phyloP scores from a whole-genome alignment of 2,888 invertebrate species.

The Autographa pulchrina region DNA sequence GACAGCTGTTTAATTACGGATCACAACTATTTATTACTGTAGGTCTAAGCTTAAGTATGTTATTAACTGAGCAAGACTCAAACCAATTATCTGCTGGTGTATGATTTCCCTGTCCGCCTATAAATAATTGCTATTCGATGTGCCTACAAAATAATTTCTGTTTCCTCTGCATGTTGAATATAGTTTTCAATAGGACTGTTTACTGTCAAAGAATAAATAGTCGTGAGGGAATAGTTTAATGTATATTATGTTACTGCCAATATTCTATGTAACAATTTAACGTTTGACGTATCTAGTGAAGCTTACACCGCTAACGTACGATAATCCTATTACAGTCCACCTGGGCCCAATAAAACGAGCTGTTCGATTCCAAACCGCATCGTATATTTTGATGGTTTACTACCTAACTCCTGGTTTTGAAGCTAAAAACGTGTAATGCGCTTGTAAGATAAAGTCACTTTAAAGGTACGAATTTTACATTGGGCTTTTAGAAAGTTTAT shows the following conservation, averaged over 20 bases:
- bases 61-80: constrained; percentile 49
- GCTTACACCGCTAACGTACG: constrained; percentile 41
- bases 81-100: constrained; percentile 41
- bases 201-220: constrained; percentile 33
- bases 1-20: constrained; percentile 71
- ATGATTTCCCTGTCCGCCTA: constrained; percentile 51
- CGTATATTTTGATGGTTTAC: constrained; percentile 49
- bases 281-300: constrained; percentile 41
- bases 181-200: constrained; percentile 7
- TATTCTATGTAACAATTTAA: constrained; percentile 37
- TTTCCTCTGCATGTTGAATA: neutral
- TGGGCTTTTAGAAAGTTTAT: neutral
- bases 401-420: constrained; percentile 28
- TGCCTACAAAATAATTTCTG: neutral
- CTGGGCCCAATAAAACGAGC: constrained; percentile 65
- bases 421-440: constrained; percentile 13
- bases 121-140: constrained; percentile 45
- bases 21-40: constrained; percentile 62
- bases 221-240: constrained; percentile 51
- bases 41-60: constrained; percentile 57
- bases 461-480: neutral
- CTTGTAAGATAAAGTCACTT: neutral
- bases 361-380: constrained; percentile 43
- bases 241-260: constrained; percentile 36
- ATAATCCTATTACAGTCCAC: constrained; percentile 68